Evolutionary conservation across 1,140 invertebrate genomes (phyloP), one percentile per base, ranked within the genome.

Genomic region (Marisa cornuarietis): DNA sequence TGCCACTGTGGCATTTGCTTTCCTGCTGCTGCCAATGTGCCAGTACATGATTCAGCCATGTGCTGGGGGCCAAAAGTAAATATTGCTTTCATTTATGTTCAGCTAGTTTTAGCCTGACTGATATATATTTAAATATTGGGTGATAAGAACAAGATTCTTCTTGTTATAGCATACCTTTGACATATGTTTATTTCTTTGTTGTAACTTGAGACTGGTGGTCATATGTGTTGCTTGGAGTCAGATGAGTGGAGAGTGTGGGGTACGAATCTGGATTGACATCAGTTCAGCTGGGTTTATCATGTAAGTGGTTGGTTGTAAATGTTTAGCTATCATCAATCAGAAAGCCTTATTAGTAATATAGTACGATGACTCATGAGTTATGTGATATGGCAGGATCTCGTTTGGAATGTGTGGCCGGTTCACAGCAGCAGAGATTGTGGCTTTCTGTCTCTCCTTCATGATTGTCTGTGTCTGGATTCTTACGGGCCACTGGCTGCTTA

Each of bases 391-490:
- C 86, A 94, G 93, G 92, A 97, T 98, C 87, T 98, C 97, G 18
- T 98, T 97, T 91, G 95, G 96, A 58, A 92, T 96, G 81, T 96
- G 96, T 92, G 96, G 96, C 77, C 93, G 96, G 81, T 97, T 98
- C 91, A 98, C 97, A 54, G 95, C 95, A 82, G 96, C 97, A 72
- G 97, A 99, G 92, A 93, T 99, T 62, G 94, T 98, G 81, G 97
- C 97, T 54, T 98, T 98, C 90, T 95, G 95, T 78, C 92, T 98
- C 62, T 96, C 97, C 79, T 94, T 98, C 78, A 95, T 95, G 88
- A 97, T 99, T 89, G 97, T 99, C 65, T 97, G 96, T 91, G 95
- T 99, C 78, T 99, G 97, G 97, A 96, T 98, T 81, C 92, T 99
- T 65, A 99, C 97, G 75, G 97, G 97, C 5, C 97, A 99, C 92